These are phyloP conservation scores for Nestor notabilis DNA, from an alignment of 2,113 vertebrate species.

Conservation along the genomic window DNA sequence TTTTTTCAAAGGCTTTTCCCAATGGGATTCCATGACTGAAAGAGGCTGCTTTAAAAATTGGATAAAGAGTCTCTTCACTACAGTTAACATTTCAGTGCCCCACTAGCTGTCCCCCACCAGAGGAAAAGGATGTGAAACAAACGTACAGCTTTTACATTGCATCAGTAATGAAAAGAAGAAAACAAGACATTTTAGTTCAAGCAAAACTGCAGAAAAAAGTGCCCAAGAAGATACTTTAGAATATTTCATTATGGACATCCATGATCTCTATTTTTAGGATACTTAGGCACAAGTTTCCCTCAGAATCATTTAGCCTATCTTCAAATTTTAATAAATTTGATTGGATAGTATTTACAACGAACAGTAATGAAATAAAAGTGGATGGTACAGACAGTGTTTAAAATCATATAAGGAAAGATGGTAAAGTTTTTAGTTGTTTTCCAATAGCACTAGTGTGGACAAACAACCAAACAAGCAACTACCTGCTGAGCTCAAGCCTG, in stretches of 20 bases:
- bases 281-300: background rate
- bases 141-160: background rate
- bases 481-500: background rate
- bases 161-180: background rate
- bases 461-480: background rate
- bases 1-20: background rate
- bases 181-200: background rate
- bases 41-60: background rate
- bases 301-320: background rate
- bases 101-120: background rate
- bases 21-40: background rate
- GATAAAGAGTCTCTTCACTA: background rate
- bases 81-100: background rate
- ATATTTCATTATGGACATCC: background rate
- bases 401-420: background rate
- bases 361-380: background rate
- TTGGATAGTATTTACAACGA: background rate
- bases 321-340: background rate
- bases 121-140: background rate
- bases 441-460: background rate
- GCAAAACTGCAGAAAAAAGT: background rate
- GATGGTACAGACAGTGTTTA: background rate
- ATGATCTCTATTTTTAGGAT: background rate
- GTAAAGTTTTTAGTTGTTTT: background rate
- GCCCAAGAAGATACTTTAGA: background rate